Conservation (phyloP, 1,140 invertebrate species). For the Calliphora vicina region DNA sequence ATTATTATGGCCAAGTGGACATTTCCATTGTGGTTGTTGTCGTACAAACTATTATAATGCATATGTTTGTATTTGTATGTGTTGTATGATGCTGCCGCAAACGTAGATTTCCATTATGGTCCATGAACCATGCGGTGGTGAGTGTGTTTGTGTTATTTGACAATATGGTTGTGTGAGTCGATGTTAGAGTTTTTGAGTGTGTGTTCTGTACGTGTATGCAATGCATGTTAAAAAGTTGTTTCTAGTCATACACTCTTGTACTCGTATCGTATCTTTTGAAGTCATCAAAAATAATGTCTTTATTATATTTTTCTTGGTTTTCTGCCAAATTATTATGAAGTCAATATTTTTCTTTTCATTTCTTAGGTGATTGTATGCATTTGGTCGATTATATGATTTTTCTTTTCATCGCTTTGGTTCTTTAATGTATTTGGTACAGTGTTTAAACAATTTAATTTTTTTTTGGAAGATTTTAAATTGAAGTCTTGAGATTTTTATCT, state of each 20-base stretch:
- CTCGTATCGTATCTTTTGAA: not conserved
- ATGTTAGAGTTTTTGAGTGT: too few species aligned
- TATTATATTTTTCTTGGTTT: slow-evolving; percentile 31
- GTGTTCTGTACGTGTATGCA: not conserved
- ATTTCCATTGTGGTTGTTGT: slow-evolving; percentile 22
- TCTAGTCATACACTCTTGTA: not conserved
- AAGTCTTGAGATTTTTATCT: too few species aligned
- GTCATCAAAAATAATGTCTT: slow-evolving; percentile 26
- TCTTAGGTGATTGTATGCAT: not conserved
- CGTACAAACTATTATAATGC: not conserved
- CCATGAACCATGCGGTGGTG: not conserved
- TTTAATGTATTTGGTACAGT: too few species aligned
- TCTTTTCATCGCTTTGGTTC: too few species aligned
- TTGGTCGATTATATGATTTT: not conserved
- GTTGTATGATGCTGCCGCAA: not conserved
- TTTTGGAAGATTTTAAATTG: too few species aligned
- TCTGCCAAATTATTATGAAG: slow-evolving; percentile 29
- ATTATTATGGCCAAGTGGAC: slow-evolving; percentile 24
- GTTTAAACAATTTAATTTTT: too few species aligned
- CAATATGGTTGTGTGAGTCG: too few species aligned
- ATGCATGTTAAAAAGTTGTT: slow-evolving; percentile 24
- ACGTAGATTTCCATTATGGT: slow-evolving; percentile 14
- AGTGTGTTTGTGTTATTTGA: too few species aligned
- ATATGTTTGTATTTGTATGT: not conserved
- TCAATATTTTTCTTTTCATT: slow-evolving; percentile 25